These are phyloP conservation scores for Neodiprion virginianus DNA, from an alignment of 1,140 invertebrate species.

Conservation along the genomic window DNA sequence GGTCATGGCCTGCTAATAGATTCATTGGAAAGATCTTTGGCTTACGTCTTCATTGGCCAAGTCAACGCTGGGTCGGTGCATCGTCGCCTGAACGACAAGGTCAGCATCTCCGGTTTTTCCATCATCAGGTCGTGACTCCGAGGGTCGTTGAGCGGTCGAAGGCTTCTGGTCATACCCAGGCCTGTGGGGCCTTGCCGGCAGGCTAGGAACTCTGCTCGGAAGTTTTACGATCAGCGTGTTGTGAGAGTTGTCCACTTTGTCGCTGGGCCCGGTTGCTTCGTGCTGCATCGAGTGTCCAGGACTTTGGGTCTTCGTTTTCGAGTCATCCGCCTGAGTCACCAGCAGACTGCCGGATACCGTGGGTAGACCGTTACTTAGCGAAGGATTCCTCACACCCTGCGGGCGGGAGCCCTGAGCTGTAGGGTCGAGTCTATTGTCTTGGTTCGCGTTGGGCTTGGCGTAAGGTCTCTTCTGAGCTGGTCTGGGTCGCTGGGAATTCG, in stretches of 20 bases:
- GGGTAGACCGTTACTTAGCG: not conserved
- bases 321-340: not conserved
- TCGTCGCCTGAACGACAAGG: slow-evolving; percentile 49
- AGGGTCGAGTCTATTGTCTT: slow-evolving; percentile 41
- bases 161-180: slow-evolving; percentile 44
- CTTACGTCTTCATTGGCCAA: slow-evolving; percentile 49
- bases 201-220: slow-evolving; percentile 49
- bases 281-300: slow-evolving; percentile 18
- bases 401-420: slow-evolving; percentile 25
- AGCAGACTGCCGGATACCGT: not conserved
- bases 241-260: slow-evolving; percentile 47
- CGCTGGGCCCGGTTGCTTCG: slow-evolving; percentile 22
- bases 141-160: slow-evolving; percentile 35
- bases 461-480: slow-evolving; percentile 51
- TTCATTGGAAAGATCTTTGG: not conserved
- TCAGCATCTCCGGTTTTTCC: slow-evolving; percentile 43
- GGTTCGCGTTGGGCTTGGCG: slow-evolving; percentile 45
- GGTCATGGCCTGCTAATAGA: slow-evolving; percentile 20
- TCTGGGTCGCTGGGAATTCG: slow-evolving; percentile 32
- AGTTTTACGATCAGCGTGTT: slow-evolving; percentile 47
- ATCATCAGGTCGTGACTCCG: slow-evolving; percentile 45
- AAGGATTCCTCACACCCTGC: slow-evolving; percentile 14
- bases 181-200: slow-evolving; percentile 35
- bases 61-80: slow-evolving; percentile 51
- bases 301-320: slow-evolving; percentile 11